phyloP scores from a whole-genome alignment of 1,140 invertebrate genomes.

The Drosophila fuyamai region DNA sequence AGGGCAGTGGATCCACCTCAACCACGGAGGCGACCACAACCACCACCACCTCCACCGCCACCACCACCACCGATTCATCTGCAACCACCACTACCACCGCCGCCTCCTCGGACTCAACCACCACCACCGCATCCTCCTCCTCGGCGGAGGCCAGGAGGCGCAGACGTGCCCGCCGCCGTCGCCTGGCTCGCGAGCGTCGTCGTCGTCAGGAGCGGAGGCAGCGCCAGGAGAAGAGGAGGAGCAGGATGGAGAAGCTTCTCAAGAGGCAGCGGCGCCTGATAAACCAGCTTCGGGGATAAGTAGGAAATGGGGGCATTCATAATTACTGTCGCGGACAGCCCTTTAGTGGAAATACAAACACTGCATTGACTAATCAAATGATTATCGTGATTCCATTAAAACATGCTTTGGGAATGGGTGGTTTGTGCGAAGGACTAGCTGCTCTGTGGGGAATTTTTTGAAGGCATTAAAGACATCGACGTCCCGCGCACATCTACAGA shows the following conservation, averaged over 20 bases:
- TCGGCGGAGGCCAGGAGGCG: slow-evolving; percentile 30
- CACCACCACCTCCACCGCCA: slow-evolving; percentile 12
- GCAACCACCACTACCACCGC: not conserved
- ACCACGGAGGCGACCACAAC: slow-evolving; percentile 6
- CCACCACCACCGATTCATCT: not conserved
- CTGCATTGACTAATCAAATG: not conserved
- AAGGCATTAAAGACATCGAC: slow-evolving; percentile 13
- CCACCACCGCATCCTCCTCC: slow-evolving; percentile 5
- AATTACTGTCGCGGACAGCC: not conserved
- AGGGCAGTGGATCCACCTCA: not conserved
- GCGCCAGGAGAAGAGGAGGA: slow-evolving; percentile 13
- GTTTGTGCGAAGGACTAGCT: not conserved
- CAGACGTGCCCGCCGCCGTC: slow-evolving; percentile 21
- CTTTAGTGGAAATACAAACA: not conserved
- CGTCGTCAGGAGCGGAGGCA: slow-evolving; percentile 21
- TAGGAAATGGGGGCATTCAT: no score
- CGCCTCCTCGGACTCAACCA: slow-evolving; percentile 8
- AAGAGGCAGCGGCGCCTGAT: slow-evolving; percentile 23
- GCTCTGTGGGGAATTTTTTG: not conserved
- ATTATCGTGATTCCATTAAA: not conserved
- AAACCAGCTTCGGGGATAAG: slow-evolving; percentile 6
- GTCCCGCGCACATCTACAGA: slow-evolving; percentile 32
- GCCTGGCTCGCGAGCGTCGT: slow-evolving; percentile 26
- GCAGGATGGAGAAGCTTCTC: slow-evolving; percentile 19
- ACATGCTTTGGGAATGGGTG: not conserved